Evolutionary conservation across 2,797 vertebrate genomes (phyloP).

Genomic region (Sternotherus odoratus): DNA sequence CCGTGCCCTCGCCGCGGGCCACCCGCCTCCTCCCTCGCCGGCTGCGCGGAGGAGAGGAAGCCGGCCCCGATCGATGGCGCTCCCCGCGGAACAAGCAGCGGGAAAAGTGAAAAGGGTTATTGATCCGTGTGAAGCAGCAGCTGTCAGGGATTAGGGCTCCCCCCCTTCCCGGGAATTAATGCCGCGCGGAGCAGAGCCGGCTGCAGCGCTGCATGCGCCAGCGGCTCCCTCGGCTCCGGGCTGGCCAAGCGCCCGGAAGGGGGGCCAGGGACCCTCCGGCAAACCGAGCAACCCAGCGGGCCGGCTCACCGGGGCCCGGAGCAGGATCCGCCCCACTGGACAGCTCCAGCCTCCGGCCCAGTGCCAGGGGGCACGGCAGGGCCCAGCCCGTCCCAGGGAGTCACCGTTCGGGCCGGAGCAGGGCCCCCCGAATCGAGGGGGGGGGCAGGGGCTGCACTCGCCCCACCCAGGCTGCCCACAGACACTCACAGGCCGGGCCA

Average conservation of each 20-base stretch:
- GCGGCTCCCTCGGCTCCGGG: background rate
- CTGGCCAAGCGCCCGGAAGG: too few relatives aligned
- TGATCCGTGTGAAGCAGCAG: constrained; percentile 75
- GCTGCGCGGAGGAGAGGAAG: constrained; percentile 75
- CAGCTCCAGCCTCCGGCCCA: too few relatives aligned
- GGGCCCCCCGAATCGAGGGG: constrained; percentile 69
- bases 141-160: constrained; percentile 75
- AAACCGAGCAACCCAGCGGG: too few relatives aligned
- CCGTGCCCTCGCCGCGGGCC: background rate
- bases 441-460: constrained; percentile 28
- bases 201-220: background rate
- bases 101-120: constrained; percentile 76
- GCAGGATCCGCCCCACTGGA: background rate
- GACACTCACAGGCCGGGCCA: background rate
- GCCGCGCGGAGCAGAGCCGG: background rate
- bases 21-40: constrained; percentile 41
- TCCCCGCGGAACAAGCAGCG: constrained; percentile 68
- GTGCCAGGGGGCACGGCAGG: background rate
- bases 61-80: constrained; percentile 67
- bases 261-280: background rate
- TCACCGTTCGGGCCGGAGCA: constrained; percentile 71
- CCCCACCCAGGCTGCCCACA: constrained; percentile 17
- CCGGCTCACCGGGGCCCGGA: constrained; percentile 15
- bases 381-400: background rate
- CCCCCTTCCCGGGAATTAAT: background rate